Percentiles rank a stretch among this genome's conserved stretches.
These are phyloP conservation scores for Artemia sinica DNA, from an alignment of 2,888 invertebrate species.

Conservation along the genomic window DNA sequence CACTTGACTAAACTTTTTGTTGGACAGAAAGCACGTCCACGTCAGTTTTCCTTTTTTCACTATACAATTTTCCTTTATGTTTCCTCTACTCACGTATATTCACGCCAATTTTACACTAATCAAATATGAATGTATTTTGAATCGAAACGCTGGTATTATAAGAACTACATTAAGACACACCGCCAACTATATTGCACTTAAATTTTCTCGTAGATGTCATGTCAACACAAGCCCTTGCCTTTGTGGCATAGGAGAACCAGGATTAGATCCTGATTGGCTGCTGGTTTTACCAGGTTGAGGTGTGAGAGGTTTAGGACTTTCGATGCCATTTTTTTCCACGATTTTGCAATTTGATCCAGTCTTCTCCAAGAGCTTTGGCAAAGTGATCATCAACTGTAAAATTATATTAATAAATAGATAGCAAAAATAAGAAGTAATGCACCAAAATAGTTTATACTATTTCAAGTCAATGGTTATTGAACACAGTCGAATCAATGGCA, in stretches of 20 bases:
- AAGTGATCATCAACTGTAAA: slow-evolving; percentile 75
- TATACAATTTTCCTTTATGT: no score
- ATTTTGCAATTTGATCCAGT: slow-evolving; percentile 42
- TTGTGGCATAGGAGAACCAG: slow-evolving; percentile 18
- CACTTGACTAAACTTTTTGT: no score
- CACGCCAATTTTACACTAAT: no score
- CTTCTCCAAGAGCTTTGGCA: slow-evolving; percentile 66
- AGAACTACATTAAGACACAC: no score
- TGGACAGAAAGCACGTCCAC: no score
- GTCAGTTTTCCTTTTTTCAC: no score
- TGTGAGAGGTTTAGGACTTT: slow-evolving; percentile 8
- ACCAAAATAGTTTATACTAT: no score
- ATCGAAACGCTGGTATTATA: no score
- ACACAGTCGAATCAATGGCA: neutral
- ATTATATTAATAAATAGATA: slow-evolving; percentile 31
- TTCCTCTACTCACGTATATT: no score
- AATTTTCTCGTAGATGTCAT: neutral
- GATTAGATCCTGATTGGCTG: slow-evolving; percentile 16
- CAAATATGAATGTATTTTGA: no score
- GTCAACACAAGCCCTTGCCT: slow-evolving; percentile 21
- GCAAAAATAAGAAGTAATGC: neutral
- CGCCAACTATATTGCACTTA: neutral
- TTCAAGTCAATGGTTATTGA: no score
- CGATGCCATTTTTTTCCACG: slow-evolving; percentile 8
- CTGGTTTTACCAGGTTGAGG: neutral